These are phyloP conservation scores for Anthopleura xanthogrammica DNA, from an alignment of 92 coral and sea anemone genomes.

Conservation along the genomic window DNA sequence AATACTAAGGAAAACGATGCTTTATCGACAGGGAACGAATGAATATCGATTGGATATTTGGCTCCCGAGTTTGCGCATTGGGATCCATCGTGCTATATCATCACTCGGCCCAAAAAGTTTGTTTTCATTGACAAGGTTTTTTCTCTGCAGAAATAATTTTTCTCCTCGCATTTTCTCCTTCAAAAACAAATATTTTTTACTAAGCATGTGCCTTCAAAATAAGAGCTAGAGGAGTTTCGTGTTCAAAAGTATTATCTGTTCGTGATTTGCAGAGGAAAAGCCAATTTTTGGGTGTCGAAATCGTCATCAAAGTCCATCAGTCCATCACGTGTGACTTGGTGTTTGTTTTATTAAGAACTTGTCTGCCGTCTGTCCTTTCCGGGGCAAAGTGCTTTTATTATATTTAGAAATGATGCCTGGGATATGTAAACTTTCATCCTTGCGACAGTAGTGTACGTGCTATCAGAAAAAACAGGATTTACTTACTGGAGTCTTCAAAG, in stretches of 20 bases:
- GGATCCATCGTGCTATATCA: conserved; percentile 14
- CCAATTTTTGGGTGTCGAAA: conserved; percentile 19
- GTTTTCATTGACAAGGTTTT: conserved; percentile 38
- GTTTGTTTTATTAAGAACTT: not conserved
- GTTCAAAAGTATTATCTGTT: not conserved
- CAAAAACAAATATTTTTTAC: not conserved
- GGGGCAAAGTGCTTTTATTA: conserved; percentile 31
- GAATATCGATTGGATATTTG: conserved; percentile 9
- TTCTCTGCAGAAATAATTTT: conserved; percentile 2
- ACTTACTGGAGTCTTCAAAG: conserved; percentile 6
- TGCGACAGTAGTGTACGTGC: conserved; percentile 12
- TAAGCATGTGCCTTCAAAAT: not conserved
- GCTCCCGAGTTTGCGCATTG: conserved; percentile 23
- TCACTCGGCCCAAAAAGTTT: conserved; percentile 26
- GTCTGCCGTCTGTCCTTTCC: conserved; percentile 1
- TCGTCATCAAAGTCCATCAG: conserved; percentile 12
- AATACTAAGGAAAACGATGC: not conserved
- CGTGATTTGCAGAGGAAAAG: conserved; percentile 19
- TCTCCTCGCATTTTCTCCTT: not conserved
- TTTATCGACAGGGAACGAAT: conserved; percentile 6
- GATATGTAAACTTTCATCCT: conserved; percentile 3
- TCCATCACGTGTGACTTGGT: conserved; percentile 28
- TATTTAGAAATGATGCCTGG: conserved; percentile 30
- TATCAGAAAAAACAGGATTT: conserved; percentile 4
- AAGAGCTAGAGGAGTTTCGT: not conserved